Evolutionary conservation across 2,888 invertebrate genomes (phyloP), one percentile per base, ranked within the genome.

Genomic region (Lepeophtheirus nordmannii): DNA sequence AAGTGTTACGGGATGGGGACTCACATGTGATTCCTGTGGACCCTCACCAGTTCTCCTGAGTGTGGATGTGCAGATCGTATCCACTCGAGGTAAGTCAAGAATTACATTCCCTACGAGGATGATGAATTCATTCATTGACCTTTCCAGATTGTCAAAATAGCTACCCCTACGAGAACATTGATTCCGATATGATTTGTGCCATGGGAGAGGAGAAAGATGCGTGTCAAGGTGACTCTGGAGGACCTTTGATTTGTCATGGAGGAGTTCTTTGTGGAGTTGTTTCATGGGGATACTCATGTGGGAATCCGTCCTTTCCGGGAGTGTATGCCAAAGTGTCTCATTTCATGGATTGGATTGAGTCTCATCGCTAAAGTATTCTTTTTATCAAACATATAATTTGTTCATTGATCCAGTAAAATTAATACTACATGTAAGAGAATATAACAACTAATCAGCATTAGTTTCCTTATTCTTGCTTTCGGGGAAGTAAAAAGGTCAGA

Each of bases 151-250:
- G 53, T 8, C 2, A n/a, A 17, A 17, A 46, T 14, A 46, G 53
- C 53, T 46, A 46, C 17, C 53, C 53, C 53, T 46, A 46, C 53
- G 53, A 46, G 17, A 46, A 46, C 53, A 46, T 46, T n/a, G 53
- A 46, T 17, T 46, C 53, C 2, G 53, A 46, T 17, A 46, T 46
- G 53, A 46, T 46, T 5, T 46, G 53, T 8, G 53, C 53, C 53
- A 46, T n/a, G 17, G 53, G 53, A 8, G 5, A 46, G 53, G 17
- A 46, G 14, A 8, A 46, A 46, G 53, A 46, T 17, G 53, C 53
- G 17, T 46, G 53, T 17, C 53, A 46, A 46, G 53, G 53, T 2
- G 53, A 46, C 53, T 46, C 53, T 17, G 53, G 53, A 46, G 53
- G 53, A 14, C 53, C 53, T n/a, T 17, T 46, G 17, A 8, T 46